These are phyloP conservation scores for Bujurquina vittata DNA, from an alignment of 2,113 vertebrate genomes.

Conservation along the genomic window DNA sequence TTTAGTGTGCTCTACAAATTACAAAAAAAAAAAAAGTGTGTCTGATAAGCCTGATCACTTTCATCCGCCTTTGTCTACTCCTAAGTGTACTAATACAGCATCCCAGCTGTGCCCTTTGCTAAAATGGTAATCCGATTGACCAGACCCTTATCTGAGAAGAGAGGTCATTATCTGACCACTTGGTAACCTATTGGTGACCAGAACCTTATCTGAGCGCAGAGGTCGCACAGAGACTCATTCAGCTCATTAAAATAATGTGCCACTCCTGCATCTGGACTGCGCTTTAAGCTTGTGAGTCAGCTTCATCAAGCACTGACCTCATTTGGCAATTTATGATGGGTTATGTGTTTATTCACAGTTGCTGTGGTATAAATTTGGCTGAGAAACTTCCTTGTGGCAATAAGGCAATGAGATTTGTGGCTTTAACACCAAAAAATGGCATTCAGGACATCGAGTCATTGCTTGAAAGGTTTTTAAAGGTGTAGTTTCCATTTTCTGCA, in stretches of 20 bases:
- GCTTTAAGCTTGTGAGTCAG: conserved; percentile 28
- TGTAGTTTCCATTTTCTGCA: not conserved
- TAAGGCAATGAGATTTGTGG: not conserved
- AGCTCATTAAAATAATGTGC: conserved; percentile 30
- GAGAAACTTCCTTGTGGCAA: not conserved
- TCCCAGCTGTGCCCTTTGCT: conserved; percentile 14
- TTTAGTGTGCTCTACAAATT: conserved; percentile 18
- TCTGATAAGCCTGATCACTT: conserved; percentile 12
- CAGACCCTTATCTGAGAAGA: conserved; percentile 29
- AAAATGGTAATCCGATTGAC: conserved; percentile 16
- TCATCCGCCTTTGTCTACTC: conserved; percentile 20
- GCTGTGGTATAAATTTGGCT: conserved; percentile 1
- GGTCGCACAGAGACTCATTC: conserved; percentile 26
- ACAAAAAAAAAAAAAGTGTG: conserved; percentile 1
- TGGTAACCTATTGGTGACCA: conserved; percentile 12
- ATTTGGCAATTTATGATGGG: conserved; percentile 7
- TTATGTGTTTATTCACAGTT: conserved; percentile 19
- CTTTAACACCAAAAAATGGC: not conserved
- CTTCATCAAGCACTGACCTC: conserved; percentile 21
- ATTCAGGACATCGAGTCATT: not conserved
- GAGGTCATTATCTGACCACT: conserved; percentile 11
- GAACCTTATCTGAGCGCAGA: conserved; percentile 34
- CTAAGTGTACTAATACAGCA: conserved; percentile 18
- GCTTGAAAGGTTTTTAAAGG: not conserved
- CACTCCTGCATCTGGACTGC: not conserved